phyloP scores from a whole-genome alignment of 2,888 invertebrate genomes.

The Polyommatus icarus region DNA sequence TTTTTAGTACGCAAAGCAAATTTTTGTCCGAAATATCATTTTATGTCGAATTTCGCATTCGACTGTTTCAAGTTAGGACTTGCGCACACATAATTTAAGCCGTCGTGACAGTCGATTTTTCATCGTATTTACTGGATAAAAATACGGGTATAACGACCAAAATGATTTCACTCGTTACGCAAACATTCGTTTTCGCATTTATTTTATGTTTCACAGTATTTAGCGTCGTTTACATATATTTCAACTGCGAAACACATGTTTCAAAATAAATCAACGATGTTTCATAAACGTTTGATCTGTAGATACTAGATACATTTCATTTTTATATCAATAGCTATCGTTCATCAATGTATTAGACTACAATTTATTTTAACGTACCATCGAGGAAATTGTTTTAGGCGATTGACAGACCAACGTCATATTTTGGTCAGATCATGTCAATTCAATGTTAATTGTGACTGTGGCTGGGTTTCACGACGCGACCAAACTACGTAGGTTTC shows the following conservation, averaged over 20 bases:
- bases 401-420: too few relatives aligned
- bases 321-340: background rate
- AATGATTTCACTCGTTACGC: conserved; percentile 1
- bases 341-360: too few relatives aligned
- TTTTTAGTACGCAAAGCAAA: background rate
- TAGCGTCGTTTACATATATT: background rate
- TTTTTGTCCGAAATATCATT: background rate
- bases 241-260: background rate
- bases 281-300: background rate
- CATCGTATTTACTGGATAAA: conserved; percentile 22
- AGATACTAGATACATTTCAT: background rate
- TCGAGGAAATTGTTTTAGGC: too few relatives aligned
- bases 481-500: too few relatives aligned
- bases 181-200: background rate
- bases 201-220: conserved; percentile 19
- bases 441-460: too few relatives aligned
- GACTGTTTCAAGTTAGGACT: conserved; percentile 18
- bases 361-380: too few relatives aligned
- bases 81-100: conserved; percentile 11
- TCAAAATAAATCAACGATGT: background rate
- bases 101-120: conserved; percentile 1
- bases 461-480: too few relatives aligned
- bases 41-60: conserved; percentile 1
- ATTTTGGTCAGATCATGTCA: too few relatives aligned
- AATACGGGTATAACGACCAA: conserved; percentile 9